A percentile compares a stretch with the other conserved stretches of the same genome.
Evolutionary conservation across 1,140 invertebrate species (phyloP).

Genomic region (Tribolium madens): DNA sequence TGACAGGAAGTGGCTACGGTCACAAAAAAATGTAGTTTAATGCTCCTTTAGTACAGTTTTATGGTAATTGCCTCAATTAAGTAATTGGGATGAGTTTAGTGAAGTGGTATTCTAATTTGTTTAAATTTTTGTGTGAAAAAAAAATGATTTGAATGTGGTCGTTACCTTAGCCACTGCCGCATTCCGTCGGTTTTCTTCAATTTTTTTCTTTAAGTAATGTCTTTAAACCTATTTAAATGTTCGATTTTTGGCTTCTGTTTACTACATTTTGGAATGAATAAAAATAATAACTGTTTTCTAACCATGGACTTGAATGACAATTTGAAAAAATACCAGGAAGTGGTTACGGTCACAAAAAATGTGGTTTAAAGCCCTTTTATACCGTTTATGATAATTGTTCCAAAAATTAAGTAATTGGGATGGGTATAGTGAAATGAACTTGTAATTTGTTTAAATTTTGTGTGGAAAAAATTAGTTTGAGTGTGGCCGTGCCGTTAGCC

Average conservation of each 20-base stretch:
- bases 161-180: conserved; percentile 17
- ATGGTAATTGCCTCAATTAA: too few relatives aligned
- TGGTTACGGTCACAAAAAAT: neutral
- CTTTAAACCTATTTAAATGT: conserved; percentile 60
- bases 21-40: neutral
- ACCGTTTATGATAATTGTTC: too few relatives aligned
- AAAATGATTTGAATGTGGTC: neutral
- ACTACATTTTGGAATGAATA: too few relatives aligned
- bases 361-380: too few relatives aligned
- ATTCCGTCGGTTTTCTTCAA: conserved; percentile 51
- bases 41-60: too few relatives aligned
- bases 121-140: conserved; percentile 11
- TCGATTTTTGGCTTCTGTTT: neutral
- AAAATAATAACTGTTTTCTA: neutral
- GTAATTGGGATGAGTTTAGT: too few relatives aligned
- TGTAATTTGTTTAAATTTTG: neutral
- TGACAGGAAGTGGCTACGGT: conserved; percentile 15
- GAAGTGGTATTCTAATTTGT: too few relatives aligned
- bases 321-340: neutral
- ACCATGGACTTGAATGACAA: neutral
- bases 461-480: neutral
- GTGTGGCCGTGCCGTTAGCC: neutral
- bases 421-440: too few relatives aligned
- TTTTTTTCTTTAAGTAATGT: conserved; percentile 55
- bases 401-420: too few relatives aligned